Evolutionary conservation across 2,888 invertebrate genomes (phyloP).

Genomic region (Mimumesa dahlbomi): DNA sequence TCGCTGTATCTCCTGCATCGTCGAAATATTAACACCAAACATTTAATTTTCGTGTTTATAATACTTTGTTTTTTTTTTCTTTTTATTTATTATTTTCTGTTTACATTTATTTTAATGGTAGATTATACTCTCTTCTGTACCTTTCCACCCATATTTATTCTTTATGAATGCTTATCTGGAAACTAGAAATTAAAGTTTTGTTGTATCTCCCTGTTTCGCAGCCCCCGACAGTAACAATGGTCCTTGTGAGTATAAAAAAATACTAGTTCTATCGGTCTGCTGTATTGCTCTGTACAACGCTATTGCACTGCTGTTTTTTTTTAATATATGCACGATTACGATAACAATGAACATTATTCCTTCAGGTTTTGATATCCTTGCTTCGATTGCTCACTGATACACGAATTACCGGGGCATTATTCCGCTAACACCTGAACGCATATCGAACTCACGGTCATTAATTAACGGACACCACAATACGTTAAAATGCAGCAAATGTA

Average conservation of each 20-base stretch:
- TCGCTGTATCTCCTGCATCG: background rate
- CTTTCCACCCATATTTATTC: conserved; percentile 49
- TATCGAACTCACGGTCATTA: too few relatives aligned
- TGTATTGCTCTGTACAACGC: conserved; percentile 74
- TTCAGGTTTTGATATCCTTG: background rate
- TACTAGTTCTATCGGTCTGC: conserved; percentile 78
- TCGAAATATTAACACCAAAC: background rate
- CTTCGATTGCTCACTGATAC: background rate
- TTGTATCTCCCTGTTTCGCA: conserved; percentile 85
- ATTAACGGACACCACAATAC: too few relatives aligned
- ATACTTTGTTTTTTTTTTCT: conserved; percentile 5
- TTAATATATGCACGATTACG: background rate
- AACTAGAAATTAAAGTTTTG: conserved; percentile 77
- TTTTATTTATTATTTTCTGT: conserved; percentile 9
- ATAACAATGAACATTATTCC: background rate
- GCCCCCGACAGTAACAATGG: conserved; percentile 93
- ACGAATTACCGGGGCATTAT: too few relatives aligned
- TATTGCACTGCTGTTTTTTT: conserved; percentile 56
- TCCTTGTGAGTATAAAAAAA: conserved; percentile 90
- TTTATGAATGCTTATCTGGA: conserved; percentile 68
- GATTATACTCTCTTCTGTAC: conserved; percentile 7
- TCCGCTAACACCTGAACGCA: too few relatives aligned
- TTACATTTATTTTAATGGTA: conserved; percentile 18
- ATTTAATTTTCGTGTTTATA: background rate
- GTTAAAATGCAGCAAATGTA: too few relatives aligned